Evolutionary conservation across 2,888 invertebrate species (phyloP).

Genomic region (Agrotis ipsilon): DNA sequence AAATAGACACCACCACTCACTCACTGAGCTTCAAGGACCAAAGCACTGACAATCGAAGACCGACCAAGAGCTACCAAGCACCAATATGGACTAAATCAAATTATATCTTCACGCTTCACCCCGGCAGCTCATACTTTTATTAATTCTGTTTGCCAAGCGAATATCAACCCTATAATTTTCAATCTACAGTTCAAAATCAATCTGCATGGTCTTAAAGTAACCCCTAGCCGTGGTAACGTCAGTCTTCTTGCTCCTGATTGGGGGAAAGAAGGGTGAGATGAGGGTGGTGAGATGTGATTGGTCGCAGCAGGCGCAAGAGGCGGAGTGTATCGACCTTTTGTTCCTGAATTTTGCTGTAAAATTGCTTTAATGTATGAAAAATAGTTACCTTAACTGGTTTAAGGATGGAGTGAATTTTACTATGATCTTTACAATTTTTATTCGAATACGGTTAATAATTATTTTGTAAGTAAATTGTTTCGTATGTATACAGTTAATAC

Average conservation of each 20-base stretch:
- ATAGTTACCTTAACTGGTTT: slow-evolving; percentile 5
- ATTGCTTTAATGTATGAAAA: slow-evolving; percentile 40
- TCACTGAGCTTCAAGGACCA: slow-evolving; percentile 32
- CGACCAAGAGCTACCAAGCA: slow-evolving; percentile 64
- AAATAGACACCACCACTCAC: slow-evolving; percentile 67
- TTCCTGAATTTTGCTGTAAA: slow-evolving; percentile 66
- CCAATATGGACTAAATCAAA: slow-evolving; percentile 84
- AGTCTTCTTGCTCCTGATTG: slow-evolving; percentile 84
- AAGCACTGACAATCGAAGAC: slow-evolving; percentile 29
- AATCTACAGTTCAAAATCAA: slow-evolving; percentile 51
- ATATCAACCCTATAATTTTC: slow-evolving; percentile 41
- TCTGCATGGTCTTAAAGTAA: slow-evolving; percentile 46
- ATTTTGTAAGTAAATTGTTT: too few relatives aligned
- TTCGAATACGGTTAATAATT: neutral
- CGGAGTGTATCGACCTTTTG: slow-evolving; percentile 78
- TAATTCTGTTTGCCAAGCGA: slow-evolving; percentile 69
- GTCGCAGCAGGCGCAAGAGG: slow-evolving; percentile 82
- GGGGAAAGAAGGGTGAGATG: slow-evolving; percentile 73
- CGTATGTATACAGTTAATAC: too few relatives aligned
- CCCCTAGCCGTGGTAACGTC: slow-evolving; percentile 77
- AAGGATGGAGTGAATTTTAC: neutral
- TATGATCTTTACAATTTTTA: slow-evolving; percentile 1
- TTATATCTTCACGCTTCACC: slow-evolving; percentile 76
- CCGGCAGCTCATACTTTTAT: slow-evolving; percentile 76
- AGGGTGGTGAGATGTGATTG: slow-evolving; percentile 80